A percentile compares a stretch with the other conserved stretches of the same genome.
phyloP scores from a whole-genome alignment of 2,888 invertebrate species.

The Onthophagus sagittarius region DNA sequence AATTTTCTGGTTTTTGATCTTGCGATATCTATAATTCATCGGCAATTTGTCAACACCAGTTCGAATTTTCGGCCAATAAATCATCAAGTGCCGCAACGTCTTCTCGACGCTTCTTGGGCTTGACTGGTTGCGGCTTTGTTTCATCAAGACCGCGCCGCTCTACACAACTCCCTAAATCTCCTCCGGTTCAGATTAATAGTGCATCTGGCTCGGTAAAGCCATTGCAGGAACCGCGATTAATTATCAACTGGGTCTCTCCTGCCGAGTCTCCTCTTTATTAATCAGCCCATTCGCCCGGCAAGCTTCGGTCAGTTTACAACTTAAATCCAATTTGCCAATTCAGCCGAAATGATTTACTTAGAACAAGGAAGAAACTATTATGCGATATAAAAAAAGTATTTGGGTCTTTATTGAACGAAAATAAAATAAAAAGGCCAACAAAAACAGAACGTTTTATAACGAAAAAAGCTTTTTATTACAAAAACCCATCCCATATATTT shows the following conservation, averaged over 20 bases:
- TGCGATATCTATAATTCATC: neutral
- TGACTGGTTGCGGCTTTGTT: neutral
- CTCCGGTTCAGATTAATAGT: neutral
- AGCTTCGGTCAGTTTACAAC: neutral
- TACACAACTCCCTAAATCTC: neutral
- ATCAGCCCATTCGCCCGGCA: neutral
- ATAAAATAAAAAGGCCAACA: neutral
- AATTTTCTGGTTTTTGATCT: neutral
- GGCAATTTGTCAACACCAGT: neutral
- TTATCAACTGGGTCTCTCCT: neutral
- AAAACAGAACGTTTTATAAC: neutral
- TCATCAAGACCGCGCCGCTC: neutral
- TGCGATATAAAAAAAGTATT: too few species aligned
- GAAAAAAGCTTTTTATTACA: neutral
- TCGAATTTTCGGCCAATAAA: neutral
- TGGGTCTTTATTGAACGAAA: too few species aligned
- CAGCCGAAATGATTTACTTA: neutral
- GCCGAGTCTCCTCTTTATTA: neutral
- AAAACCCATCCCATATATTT: too few species aligned
- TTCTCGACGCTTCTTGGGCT: neutral
- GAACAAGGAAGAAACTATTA: neutral
- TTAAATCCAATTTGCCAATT: neutral
- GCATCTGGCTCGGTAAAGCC: neutral
- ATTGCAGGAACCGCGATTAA: neutral
- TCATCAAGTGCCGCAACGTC: neutral